Base-by-base conservation (phyloP, 2,797 vertebrate species). In the Tenualosa ilisha region DNA sequence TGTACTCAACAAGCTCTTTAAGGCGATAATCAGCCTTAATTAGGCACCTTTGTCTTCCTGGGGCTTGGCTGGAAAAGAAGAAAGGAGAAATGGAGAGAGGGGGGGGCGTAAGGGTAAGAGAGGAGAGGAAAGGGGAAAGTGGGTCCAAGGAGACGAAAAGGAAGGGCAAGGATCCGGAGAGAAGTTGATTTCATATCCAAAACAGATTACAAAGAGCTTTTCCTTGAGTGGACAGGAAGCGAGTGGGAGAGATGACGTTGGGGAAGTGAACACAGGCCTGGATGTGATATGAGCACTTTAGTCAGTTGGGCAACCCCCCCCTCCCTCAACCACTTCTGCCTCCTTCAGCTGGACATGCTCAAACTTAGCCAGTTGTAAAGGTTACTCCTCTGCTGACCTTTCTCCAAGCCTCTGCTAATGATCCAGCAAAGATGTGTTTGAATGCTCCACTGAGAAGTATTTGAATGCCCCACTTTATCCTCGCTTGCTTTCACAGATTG, bases 21-120 rank as follows among this genome's bases (percentile, higher is more conserved):
- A 56, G 50, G 53, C 46, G 50, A 83, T 83, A 86, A 86, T 86
- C 82, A 75, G 56, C 82, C 82, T 86, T 86, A 68, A 86, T 83
- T 86, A 86, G 82, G 65, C 53, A 63, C 81, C 40, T 46, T n/a
- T 8, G 79, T 79, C 31, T 81, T 20, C 72, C n/a, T 31, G 43
- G 17, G 43, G 56, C 79, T 46, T n/a, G 11, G 40, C 46, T 26
- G 9, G 68, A 17, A 43, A 7, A 15, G 12, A 6, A 37, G 6
- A 5, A 43, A 13, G 51, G 12, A 20, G 79, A 22, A 12, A 50
- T 24, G 61, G 31, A 49, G n/a, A 56, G 75, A 61, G 22, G 81
- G 6, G 81, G 81, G 6, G 31, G n/a, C 43, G 81, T 24, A 0
- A 49, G 24, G 46, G 50, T 37, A 54, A 22, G 50, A 49, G 50